These are phyloP conservation scores for Ptychoptera albimana DNA, from an alignment of 2,888 invertebrate species.

Conservation along the genomic window DNA sequence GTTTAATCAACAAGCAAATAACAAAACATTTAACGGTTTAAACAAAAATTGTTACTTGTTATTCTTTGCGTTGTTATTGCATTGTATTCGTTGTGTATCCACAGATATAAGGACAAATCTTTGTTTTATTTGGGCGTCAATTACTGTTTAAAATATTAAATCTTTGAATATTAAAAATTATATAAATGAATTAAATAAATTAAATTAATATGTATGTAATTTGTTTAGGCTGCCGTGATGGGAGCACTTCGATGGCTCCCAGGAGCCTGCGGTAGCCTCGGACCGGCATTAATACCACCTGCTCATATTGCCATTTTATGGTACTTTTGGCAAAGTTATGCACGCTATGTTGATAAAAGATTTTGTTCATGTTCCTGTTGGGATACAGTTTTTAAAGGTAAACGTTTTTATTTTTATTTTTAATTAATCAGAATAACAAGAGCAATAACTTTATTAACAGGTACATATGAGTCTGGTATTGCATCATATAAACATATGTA, in stretches of 20 bases:
- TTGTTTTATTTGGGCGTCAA: no score
- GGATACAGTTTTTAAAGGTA: constrained; percentile 63
- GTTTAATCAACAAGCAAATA: no score
- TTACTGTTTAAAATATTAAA: no score
- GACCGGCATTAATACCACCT: constrained; percentile 40
- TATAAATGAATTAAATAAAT: no score
- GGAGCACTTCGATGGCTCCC: constrained; percentile 22
- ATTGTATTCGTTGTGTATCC: no score
- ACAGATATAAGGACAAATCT: no score
- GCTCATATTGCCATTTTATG: constrained; percentile 43
- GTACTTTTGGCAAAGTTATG: constrained; percentile 51
- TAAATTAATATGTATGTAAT: no score
- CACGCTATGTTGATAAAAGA: constrained; percentile 43
- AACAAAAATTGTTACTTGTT: no score
- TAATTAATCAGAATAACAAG: background rate
- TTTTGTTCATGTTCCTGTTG: constrained; percentile 58
- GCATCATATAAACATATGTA: constrained; percentile 54
- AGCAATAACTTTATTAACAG: constrained; percentile 27
- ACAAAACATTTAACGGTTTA: no score
- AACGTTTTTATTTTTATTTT: constrained; percentile 6
- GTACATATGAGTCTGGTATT: constrained; percentile 51
- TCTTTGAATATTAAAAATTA: no score
- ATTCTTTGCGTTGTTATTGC: no score
- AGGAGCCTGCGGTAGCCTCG: constrained; percentile 27
- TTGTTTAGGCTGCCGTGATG: no score